Evolutionary conservation across 2,888 invertebrate genomes (phyloP).

Genomic region (Ferdinandea cuprea): DNA sequence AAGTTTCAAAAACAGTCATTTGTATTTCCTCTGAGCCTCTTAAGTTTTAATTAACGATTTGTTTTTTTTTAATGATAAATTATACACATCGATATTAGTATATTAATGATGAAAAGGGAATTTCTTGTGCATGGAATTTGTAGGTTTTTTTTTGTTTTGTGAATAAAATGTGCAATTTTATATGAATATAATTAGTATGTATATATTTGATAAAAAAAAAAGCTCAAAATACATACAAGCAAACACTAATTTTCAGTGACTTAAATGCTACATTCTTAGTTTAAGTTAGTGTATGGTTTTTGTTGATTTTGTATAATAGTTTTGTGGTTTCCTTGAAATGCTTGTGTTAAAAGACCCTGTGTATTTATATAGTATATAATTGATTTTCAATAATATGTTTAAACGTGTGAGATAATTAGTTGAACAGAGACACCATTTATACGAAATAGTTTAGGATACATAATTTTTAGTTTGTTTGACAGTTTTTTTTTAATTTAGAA

Average conservation of each 20-base stretch:
- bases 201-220: conserved; percentile 6
- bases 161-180: conserved; percentile 42
- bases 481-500: conserved; percentile 77
- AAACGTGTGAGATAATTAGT: conserved; percentile 10
- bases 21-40: conserved; percentile 74
- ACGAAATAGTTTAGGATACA: conserved; percentile 46
- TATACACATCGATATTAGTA: conserved; percentile 38
- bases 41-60: conserved; percentile 58
- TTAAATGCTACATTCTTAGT: conserved; percentile 25
- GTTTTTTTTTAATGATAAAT: conserved; percentile 11
- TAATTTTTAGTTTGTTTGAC: conserved; percentile 10
- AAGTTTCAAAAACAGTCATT: conserved; percentile 72
- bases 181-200: conserved; percentile 12
- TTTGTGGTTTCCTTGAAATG: conserved; percentile 34
- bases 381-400: conserved; percentile 38
- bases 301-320: conserved; percentile 21
- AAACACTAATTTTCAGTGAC: conserved; percentile 20
- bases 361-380: conserved; percentile 48
- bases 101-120: neutral
- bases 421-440: conserved; percentile 18
- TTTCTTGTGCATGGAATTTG: conserved; percentile 17
- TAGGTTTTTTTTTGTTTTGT: neutral
- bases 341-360: conserved; percentile 52
- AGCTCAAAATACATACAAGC: conserved; percentile 20
- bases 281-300: conserved; percentile 7